phyloP scores from a whole-genome alignment of 2,113 vertebrate species.

The Plectropomus leopardus region DNA sequence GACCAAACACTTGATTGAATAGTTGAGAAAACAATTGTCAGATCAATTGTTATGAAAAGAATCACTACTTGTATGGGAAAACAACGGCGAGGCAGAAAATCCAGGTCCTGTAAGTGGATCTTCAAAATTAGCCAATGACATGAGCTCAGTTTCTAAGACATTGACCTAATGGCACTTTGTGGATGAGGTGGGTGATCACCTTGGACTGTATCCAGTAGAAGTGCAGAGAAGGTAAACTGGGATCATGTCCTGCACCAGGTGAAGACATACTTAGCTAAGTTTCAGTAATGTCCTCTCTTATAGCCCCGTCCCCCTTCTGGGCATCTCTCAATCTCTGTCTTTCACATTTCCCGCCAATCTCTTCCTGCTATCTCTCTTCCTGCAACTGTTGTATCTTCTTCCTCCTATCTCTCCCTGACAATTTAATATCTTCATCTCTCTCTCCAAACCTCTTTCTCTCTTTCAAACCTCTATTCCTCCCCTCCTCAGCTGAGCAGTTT shows the following conservation, averaged over 20 bases:
- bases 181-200: background rate
- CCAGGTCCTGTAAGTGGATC: no score
- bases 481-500: conserved; percentile 33
- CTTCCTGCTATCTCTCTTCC: background rate
- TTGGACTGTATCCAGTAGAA: background rate
- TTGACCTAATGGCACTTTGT: background rate
- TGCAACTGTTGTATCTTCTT: background rate
- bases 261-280: background rate
- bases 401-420: background rate
- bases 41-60: background rate
- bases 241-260: background rate
- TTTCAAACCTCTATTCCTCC: background rate
- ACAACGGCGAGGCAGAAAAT: no score
- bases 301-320: background rate
- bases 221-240: background rate
- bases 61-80: no score
- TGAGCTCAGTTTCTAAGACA: no score
- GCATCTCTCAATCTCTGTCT: background rate
- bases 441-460: background rate
- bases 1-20: background rate
- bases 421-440: background rate
- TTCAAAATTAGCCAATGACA: background rate
- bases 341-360: background rate
- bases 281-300: background rate
- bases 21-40: background rate